Conservation (phyloP, 2,888 invertebrate genomes). For the Chalcis sispes region DNA sequence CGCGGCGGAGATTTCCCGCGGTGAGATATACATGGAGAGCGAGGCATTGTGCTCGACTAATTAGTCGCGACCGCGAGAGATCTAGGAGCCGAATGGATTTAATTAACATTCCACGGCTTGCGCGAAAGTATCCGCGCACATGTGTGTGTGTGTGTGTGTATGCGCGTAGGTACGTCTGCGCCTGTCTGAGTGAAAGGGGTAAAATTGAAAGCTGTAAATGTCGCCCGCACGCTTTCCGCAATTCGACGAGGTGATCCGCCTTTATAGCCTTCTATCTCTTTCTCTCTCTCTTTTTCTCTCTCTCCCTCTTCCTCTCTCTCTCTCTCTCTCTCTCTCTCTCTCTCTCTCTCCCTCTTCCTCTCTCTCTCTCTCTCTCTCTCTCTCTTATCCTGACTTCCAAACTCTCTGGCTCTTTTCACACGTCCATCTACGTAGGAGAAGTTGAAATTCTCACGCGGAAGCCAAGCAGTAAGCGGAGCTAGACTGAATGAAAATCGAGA, state of each 20-base stretch:
- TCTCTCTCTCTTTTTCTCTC: background rate
- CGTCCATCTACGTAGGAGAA: constrained; percentile 31
- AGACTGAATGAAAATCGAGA: no score
- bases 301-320: background rate
- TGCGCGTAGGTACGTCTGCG: background rate
- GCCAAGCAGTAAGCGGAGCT: background rate
- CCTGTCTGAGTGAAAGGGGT: constrained; percentile 61
- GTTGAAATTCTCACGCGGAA: constrained; percentile 46
- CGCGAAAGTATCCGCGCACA: constrained; percentile 60
- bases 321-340: constrained; percentile 26
- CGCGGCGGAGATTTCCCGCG: constrained; percentile 7
- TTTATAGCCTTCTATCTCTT: constrained; percentile 16
- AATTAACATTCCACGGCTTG: constrained; percentile 75
- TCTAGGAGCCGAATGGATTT: constrained; percentile 74
- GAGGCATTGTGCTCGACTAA: constrained; percentile 74
- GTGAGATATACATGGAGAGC: constrained; percentile 58
- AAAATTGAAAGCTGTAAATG: constrained; percentile 74
- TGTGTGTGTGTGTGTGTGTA: background rate
- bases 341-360: background rate
- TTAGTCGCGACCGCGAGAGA: constrained; percentile 73
- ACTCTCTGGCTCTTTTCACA: constrained; percentile 41
- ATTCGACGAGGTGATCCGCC: constrained; percentile 50
- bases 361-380: background rate
- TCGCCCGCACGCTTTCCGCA: constrained; percentile 61
- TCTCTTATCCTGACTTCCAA: no score